Evolutionary conservation across 2,888 invertebrate species (phyloP).

Genomic region (Lingula anatina): DNA sequence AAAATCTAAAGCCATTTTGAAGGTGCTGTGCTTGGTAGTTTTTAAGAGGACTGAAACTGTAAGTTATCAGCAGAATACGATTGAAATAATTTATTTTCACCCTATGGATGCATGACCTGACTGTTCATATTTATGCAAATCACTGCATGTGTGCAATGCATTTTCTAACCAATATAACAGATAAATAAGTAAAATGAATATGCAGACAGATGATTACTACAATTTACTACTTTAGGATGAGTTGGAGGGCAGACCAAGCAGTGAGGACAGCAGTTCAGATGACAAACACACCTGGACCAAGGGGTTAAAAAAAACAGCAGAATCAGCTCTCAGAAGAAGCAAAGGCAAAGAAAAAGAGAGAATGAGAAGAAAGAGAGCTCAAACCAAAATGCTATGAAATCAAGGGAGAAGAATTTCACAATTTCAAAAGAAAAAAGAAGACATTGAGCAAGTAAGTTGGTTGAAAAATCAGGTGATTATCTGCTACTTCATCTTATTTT

Average conservation of each 20-base stretch:
- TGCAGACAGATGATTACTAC: not conserved
- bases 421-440: constrained; percentile 17
- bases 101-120: no score
- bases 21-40: not conserved
- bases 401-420: constrained; percentile 59
- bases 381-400: constrained; percentile 62
- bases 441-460: no score
- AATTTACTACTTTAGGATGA: constrained; percentile 11
- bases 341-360: constrained; percentile 48
- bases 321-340: constrained; percentile 54
- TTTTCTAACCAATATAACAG: constrained; percentile 2
- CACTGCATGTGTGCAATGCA: no score
- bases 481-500: no score
- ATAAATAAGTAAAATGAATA: no score
- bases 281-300: constrained; percentile 74
- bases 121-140: no score
- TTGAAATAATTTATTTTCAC: no score
- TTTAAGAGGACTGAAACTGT: not conserved
- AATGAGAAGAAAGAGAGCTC: constrained; percentile 30
- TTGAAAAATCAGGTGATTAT: no score
- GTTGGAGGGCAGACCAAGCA: constrained; percentile 19
- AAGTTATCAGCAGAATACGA: no score
- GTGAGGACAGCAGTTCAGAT: constrained; percentile 59
- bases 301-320: constrained; percentile 74
- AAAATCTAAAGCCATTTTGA: no score